These are phyloP conservation scores for Neopipo cinnamomea DNA, from an alignment of 2,113 vertebrate genomes.

Conservation along the genomic window DNA sequence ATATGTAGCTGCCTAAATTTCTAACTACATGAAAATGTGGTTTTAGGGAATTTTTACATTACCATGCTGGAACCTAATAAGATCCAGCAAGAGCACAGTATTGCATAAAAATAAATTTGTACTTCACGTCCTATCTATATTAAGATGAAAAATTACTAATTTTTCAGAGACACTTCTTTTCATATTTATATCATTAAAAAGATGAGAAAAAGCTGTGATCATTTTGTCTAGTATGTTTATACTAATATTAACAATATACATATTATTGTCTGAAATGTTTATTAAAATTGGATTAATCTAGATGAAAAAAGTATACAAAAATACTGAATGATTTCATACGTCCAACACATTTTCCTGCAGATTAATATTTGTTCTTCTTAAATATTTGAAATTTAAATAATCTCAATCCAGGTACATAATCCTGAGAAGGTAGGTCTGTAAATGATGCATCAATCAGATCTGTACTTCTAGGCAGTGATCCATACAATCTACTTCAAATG, in stretches of 20 bases:
- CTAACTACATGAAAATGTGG: not conserved
- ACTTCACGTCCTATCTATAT: not conserved
- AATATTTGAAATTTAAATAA: not conserved
- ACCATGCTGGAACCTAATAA: not conserved
- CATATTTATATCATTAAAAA: not conserved
- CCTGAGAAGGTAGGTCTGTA: not conserved
- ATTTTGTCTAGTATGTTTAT: not conserved
- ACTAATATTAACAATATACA: not conserved
- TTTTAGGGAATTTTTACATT: not conserved
- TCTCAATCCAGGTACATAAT: not conserved
- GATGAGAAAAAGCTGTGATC: accelerated
- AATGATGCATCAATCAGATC: not conserved
- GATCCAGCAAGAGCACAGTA: not conserved
- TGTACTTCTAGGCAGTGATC: not conserved
- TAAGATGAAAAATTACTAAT: not conserved
- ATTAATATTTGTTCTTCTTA: not conserved
- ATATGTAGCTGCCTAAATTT: not conserved
- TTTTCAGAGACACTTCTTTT: not conserved
- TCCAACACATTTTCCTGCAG: not conserved
- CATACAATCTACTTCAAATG: not conserved
- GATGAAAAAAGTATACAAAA: not conserved
- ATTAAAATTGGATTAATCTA: not conserved
- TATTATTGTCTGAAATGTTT: not conserved
- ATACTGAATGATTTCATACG: not conserved
- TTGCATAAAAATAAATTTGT: not conserved